Conservation (phyloP, 1,140 invertebrate species). For the Pissodes strobi region DNA sequence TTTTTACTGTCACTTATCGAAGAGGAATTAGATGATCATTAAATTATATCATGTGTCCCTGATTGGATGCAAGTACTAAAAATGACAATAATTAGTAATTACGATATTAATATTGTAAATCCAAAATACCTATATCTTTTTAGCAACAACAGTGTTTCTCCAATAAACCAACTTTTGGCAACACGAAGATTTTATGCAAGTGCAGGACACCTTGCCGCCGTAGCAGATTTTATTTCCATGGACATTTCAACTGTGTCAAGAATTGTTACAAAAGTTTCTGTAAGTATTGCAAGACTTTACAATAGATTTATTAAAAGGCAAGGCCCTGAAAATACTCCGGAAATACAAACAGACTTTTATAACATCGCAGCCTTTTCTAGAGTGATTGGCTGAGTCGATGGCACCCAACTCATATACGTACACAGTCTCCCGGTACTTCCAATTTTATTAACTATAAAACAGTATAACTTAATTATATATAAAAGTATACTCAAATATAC, state of each 20-base stretch:
- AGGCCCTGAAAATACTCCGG: neutral
- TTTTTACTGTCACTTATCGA: constrained; percentile 9
- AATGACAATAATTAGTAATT: too few relatives aligned
- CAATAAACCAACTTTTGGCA: constrained; percentile 28
- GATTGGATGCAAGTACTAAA: too few relatives aligned
- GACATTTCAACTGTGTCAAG: neutral
- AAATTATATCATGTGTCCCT: too few relatives aligned
- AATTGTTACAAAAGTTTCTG: constrained; percentile 13
- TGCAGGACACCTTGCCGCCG: too few relatives aligned
- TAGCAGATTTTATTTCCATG: constrained; percentile 15
- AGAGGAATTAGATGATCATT: constrained; percentile 12
- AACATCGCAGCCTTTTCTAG: constrained; percentile 20
- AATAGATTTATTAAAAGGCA: neutral
- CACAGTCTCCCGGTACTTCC: too few relatives aligned
- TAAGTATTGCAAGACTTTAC: neutral
- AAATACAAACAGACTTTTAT: constrained; percentile 23
- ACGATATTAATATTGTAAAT: too few relatives aligned
- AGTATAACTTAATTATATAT: too few relatives aligned
- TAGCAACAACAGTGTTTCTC: constrained; percentile 24
- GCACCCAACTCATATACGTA: too few relatives aligned
- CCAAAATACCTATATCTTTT: too few relatives aligned
- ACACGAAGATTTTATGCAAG: constrained; percentile 8
- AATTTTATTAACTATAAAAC: too few relatives aligned
- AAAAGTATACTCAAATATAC: too few relatives aligned
- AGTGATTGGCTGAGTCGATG: constrained; percentile 4